phyloP scores from a whole-genome alignment of 2,797 vertebrate species.

The Sciurus carolinensis region DNA sequence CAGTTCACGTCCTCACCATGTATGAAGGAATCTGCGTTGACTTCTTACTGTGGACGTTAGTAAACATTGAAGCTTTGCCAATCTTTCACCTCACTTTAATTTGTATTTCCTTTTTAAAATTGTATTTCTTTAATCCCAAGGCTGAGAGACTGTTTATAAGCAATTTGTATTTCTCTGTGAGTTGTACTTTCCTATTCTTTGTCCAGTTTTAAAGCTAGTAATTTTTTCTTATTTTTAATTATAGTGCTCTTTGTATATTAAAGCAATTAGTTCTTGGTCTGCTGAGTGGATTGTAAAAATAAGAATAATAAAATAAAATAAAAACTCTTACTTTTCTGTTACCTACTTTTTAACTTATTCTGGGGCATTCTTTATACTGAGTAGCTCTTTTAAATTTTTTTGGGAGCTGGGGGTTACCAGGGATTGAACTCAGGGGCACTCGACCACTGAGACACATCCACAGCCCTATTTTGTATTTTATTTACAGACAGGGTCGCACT shows the following conservation, averaged over 20 bases:
- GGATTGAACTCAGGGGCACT: no score
- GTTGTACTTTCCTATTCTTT: background rate
- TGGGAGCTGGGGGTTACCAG: no score
- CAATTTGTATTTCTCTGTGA: constrained; percentile 38
- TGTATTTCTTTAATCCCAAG: background rate
- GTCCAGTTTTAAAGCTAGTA: background rate
- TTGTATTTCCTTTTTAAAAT: background rate
- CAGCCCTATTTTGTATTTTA: no score
- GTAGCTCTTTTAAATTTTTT: background rate
- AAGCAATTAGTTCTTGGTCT: background rate
- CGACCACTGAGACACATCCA: no score
- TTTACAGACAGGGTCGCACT: no score
- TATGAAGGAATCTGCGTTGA: background rate
- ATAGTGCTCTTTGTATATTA: background rate
- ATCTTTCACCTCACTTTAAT: constrained; percentile 34
- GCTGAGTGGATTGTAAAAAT: background rate
- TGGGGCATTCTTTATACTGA: background rate
- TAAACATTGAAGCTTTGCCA: constrained; percentile 22
- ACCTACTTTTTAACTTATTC: background rate
- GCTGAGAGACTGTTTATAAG: background rate
- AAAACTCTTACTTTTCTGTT: background rate
- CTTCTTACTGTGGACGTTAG: background rate
- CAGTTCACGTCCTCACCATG: background rate
- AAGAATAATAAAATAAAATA: no score
- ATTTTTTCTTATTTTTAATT: constrained; percentile 24